Conservation (phyloP, 2,113 vertebrate genomes). For the Calypte anna region DNA sequence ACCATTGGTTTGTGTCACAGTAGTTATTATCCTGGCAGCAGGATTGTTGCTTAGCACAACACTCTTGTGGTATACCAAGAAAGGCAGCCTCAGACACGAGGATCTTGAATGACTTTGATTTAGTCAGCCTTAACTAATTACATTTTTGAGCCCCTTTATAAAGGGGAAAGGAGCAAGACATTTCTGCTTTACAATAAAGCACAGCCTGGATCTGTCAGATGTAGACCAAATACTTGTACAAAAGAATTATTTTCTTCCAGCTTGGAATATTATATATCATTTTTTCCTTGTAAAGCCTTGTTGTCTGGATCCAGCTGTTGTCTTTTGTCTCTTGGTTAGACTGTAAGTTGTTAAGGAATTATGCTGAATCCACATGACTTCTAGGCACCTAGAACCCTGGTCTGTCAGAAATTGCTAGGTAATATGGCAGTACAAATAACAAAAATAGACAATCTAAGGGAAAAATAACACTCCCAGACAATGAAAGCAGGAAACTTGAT, state of each 20-base stretch:
- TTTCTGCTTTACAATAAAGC: slow-evolving; percentile 44
- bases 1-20: background rate
- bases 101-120: background rate
- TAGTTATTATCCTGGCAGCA: background rate
- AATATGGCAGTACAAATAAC: background rate
- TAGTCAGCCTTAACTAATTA: background rate
- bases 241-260: background rate
- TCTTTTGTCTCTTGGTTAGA: background rate
- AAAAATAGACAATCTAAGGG: background rate
- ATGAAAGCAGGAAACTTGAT: background rate
- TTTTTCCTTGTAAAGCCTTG: background rate
- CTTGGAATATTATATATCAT: background rate
- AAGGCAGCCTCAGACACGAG: background rate
- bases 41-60: background rate
- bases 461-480: background rate
- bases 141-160: background rate
- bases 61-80: background rate
- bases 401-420: background rate
- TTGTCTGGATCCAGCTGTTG: background rate
- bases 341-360: background rate
- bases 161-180: background rate
- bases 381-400: background rate
- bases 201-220: background rate
- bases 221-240: background rate
- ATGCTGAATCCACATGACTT: background rate